Base-by-base conservation (phyloP, 2,113 vertebrate genomes). In the Anser brachyrhynchus region DNA sequence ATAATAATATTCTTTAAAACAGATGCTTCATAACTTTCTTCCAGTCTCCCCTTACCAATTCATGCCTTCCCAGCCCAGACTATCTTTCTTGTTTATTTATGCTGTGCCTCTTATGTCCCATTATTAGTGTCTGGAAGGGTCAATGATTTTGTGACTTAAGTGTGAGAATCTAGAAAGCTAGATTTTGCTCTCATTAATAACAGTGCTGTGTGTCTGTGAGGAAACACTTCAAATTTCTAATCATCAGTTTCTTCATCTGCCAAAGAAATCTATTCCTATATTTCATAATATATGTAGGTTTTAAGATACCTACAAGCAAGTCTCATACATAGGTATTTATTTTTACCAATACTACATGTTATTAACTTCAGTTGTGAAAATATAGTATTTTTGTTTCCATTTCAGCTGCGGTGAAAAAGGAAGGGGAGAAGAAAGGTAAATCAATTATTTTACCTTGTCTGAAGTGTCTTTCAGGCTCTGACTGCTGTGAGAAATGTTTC, bases 381-480 rank as follows among this genome's bases (percentile, higher is more conserved):
- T 16, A 69, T 1, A 8, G 8, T 84, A 12, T 84, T 81, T 96
- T 93, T 93, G 8, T 80, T 95, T 95, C 81, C n/a, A 11, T 97
- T 97, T 85, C 96, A 97, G 96, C 75, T 85, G 13, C 26, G 0
- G 44, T 83, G 87, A 97, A 93, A 91, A 96, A 94, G 44, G 95
- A 96, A 14, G 92, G 37, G 43, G 95, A 96, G 41, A 96, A 96
- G 77, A 97, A 96, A 97, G 96, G 95, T 96, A 97, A 96, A 91
- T 74, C 55, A 73, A 66, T 87, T 96, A 46, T 92, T 89, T 96
- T 94, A 41, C 37, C 35, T 92, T 92, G 80, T 85, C 71, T 93
- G 81, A 92, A 94, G 54, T 41, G 8, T 77, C 77, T 96, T 93
- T 87, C 70, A 71, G 94, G n/a, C 84, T 89, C 43, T 77, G 90